Percentiles rank a stretch among this genome's conserved stretches.
phyloP scores from a whole-genome alignment of 2,888 invertebrate genomes.

The Siphonodentalium dalli region DNA sequence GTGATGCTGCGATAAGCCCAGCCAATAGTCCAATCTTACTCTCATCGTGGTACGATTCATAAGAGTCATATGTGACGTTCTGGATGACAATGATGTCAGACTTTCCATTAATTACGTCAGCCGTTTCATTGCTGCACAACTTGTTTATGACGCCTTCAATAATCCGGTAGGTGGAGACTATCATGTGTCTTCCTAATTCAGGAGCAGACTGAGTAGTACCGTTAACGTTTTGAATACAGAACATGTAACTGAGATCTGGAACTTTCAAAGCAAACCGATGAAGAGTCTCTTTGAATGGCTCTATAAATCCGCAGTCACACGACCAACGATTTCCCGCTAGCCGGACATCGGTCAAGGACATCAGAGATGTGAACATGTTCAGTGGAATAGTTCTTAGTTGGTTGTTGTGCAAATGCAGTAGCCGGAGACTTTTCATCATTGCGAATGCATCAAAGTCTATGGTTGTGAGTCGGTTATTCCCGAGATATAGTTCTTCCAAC shows the following conservation, averaged over 20 bases:
- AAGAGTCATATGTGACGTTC: no score
- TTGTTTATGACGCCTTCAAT: not conserved
- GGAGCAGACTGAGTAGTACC: not conserved
- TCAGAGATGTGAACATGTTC: conserved; percentile 26
- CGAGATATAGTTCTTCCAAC: conserved; percentile 29
- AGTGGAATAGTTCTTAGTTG: conserved; percentile 28
- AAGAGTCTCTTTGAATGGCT: conserved; percentile 5
- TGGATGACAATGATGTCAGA: no score
- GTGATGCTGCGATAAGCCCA: conserved; percentile 26
- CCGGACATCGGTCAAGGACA: conserved; percentile 28
- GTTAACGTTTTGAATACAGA: conserved; percentile 4
- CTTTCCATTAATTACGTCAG: no score
- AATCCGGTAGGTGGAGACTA: no score
- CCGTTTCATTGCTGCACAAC: no score
- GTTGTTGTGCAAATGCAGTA: conserved; percentile 32
- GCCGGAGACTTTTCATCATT: conserved; percentile 27
- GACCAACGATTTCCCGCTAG: conserved; percentile 34
- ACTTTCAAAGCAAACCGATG: not conserved
- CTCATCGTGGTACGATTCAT: conserved; percentile 11
- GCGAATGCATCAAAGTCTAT: conserved; percentile 33
- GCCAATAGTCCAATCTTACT: not conserved
- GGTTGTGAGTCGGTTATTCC: conserved; percentile 32
- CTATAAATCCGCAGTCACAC: conserved; percentile 32
- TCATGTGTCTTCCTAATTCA: no score
- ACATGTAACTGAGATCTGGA: conserved; percentile 3